These are phyloP conservation scores for Babyrousa celebensis DNA, from an alignment of 2,797 vertebrate genomes.

Conservation along the genomic window DNA sequence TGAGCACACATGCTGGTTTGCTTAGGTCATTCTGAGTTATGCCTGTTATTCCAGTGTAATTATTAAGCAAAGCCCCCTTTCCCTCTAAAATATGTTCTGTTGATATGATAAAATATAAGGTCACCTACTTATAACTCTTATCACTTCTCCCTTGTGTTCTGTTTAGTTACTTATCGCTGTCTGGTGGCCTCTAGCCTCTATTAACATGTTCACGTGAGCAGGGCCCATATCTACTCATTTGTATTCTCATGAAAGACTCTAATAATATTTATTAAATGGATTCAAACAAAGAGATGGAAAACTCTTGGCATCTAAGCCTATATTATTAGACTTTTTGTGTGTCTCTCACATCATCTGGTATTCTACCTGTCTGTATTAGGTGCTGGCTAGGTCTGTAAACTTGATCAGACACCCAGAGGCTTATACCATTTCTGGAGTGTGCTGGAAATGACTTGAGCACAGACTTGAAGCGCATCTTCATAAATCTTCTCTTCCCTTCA, in stretches of 20 bases:
- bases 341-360: neutral
- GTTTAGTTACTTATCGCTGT: neutral
- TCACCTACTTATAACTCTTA: neutral
- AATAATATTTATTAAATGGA: constrained; percentile 48
- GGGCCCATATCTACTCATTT: neutral
- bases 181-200: neutral
- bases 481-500: neutral
- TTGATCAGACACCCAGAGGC: neutral
- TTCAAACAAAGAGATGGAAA: constrained; percentile 21
- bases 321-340: neutral
- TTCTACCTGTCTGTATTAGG: neutral
- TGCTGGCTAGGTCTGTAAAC: neutral
- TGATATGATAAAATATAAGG: constrained; percentile 35
- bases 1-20: neutral
- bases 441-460: neutral
- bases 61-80: neutral
- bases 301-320: neutral
- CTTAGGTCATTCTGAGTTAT: neutral
- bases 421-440: neutral
- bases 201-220: neutral
- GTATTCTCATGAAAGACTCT: neutral
- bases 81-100: constrained; percentile 34
- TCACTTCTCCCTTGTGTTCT: neutral
- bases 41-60: neutral
- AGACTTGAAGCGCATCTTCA: neutral